Evolutionary conservation across 2,888 invertebrate genomes (phyloP).

Genomic region (Chaitophorus viminalis): DNA sequence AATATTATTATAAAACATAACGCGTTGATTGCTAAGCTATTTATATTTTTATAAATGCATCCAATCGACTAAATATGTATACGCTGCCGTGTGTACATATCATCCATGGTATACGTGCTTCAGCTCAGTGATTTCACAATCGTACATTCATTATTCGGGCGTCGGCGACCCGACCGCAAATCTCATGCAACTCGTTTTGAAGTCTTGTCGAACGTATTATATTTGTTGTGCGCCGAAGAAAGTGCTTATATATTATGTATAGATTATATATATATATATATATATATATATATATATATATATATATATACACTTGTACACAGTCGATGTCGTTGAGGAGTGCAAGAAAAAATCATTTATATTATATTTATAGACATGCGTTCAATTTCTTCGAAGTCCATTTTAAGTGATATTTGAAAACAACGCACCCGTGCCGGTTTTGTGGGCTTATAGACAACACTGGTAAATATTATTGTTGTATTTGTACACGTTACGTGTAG

Average conservation of each 20-base stretch:
- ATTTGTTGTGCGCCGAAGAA: neutral
- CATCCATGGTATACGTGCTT: neutral
- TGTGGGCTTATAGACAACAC: neutral
- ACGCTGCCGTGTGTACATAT: neutral
- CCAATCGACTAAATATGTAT: too few relatives aligned
- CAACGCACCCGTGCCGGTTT: neutral
- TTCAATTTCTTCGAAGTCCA: neutral
- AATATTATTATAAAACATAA: neutral
- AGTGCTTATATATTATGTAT: neutral
- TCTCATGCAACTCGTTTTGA: neutral
- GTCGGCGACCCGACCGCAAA: conserved; percentile 5
- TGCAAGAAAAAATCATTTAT: neutral
- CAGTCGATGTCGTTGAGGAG: neutral
- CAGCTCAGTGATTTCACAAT: conserved; percentile 17
- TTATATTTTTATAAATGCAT: neutral
- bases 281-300: too few relatives aligned
- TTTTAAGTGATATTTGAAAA: conserved; percentile 4
- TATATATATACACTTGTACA: too few relatives aligned
- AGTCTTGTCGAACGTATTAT: neutral
- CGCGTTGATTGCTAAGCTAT: neutral
- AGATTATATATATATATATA: neutral
- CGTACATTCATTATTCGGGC: conserved; percentile 17
- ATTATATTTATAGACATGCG: neutral
- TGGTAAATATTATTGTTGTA: neutral
- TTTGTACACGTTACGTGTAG: neutral